A percentile compares a stretch with the other conserved stretches of the same genome.
phyloP scores from a whole-genome alignment of 2,888 invertebrate genomes.

The Coelopa pilipes region DNA sequence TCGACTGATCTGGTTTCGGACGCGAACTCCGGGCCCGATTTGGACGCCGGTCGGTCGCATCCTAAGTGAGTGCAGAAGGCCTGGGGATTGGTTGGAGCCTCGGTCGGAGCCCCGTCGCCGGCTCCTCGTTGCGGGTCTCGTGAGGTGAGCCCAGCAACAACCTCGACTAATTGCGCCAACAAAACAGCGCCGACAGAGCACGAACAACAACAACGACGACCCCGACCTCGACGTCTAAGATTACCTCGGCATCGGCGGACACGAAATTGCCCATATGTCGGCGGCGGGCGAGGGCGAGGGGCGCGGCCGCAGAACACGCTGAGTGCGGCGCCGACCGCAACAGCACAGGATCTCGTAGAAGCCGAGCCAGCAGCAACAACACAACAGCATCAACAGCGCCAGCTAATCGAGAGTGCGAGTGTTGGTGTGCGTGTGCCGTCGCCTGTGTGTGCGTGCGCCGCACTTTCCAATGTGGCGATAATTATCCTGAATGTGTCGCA shows the following conservation, averaged over 20 bases:
- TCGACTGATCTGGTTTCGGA: too few species aligned
- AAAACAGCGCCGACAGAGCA: neutral
- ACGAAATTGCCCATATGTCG: neutral
- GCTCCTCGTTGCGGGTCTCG: neutral
- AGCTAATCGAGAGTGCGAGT: neutral
- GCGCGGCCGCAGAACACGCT: neutral
- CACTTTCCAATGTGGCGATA: conserved; percentile 1
- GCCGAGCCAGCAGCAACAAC: neutral
- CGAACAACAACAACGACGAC: neutral
- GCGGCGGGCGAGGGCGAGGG: neutral
- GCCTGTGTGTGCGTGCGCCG: neutral
- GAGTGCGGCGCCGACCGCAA: conserved; percentile 19
- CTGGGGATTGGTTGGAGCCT: too few species aligned
- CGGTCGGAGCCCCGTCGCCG: too few species aligned
- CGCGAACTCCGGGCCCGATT: too few species aligned
- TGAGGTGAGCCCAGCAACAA: neutral
- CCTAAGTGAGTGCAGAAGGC: too few species aligned
- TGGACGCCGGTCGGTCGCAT: too few species aligned
- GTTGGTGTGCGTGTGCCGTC: neutral
- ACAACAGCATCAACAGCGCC: too few species aligned
- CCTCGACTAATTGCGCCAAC: neutral
- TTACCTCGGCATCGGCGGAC: neutral
- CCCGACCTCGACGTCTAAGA: neutral
- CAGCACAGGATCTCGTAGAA: conserved; percentile 6
- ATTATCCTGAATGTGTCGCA: conserved; percentile 26